Base-by-base conservation (phyloP, 2,797 vertebrate genomes). In the Ceyx erithaca region DNA sequence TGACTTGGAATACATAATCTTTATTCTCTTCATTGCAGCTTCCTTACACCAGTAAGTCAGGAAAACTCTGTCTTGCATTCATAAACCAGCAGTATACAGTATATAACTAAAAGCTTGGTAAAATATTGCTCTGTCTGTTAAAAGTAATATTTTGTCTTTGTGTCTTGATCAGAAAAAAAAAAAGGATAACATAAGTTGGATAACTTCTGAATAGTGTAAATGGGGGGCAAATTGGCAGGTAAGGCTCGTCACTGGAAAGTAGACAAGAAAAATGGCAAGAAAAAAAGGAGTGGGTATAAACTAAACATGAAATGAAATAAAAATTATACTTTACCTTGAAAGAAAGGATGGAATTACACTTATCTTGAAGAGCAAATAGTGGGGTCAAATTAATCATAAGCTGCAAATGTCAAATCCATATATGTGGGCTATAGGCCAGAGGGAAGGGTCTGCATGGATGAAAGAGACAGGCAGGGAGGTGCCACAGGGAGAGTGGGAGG, bases 1-100 rank as follows among this genome's bases (percentile, higher is more conserved):
- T 61, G 76, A 61, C 85, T 87, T 92, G 88, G 94, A 94, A 94
- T 94, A 71, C 62, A 71, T 95, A 95, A 95, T 95, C 52, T 93
- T 87, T 83, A 51, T 92, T 91, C 48, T 89, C 76, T 46, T 51
- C 41, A 46, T 28, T 87, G 80, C 68, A 37, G 62, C 63, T 70
- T 95, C 28, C 62, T 80, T 81, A 63, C 10, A 40, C 30, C 7
- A 57, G 8, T 9, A 85, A 85, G 61, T 70, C 48, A 64, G 75
- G 58, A 69, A 68, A 61, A 71, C 48, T 43, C 13, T 5, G 22
- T 45, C 73, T 87, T 68, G 57, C 28, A 16, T 77, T 93, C 91
- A 49, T 71, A 93, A 93, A 84, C 21, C 35, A 89, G 41, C 30
- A 62, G 33, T 33, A 33, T 87, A 58, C 49, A 62, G 7, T 55